phyloP scores from a whole-genome alignment of 2,888 invertebrate genomes.

The Drosophila monieri region DNA sequence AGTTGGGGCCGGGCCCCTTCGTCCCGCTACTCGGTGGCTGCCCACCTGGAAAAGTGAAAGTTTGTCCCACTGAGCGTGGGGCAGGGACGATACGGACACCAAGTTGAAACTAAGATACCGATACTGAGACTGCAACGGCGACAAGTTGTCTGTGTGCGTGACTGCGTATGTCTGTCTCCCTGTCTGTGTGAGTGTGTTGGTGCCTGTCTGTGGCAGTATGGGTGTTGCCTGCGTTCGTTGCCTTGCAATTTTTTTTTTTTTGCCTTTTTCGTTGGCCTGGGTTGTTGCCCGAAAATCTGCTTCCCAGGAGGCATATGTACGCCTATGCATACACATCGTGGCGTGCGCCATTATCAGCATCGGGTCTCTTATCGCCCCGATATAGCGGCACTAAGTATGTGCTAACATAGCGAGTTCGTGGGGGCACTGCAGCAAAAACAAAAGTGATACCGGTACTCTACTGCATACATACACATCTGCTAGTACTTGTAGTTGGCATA shows the following conservation, averaged over 20 bases:
- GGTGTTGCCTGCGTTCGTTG: conserved; percentile 24
- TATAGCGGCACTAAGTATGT: conserved; percentile 15
- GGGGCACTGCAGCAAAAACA: conserved; percentile 13
- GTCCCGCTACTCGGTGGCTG: background rate
- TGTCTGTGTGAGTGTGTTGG: conserved; percentile 12
- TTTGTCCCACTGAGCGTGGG: conserved; percentile 26
- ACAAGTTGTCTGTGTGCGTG: conserved; percentile 25
- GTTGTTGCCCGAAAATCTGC: background rate
- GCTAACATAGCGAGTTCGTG: conserved; percentile 2
- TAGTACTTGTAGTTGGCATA: background rate
- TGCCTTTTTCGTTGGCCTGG: too few relatives aligned
- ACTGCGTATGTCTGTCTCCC: conserved; percentile 25
- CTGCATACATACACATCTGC: background rate
- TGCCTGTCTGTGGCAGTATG: conserved; percentile 15
- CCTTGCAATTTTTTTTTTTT: conserved; percentile 32
- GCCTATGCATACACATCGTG: background rate
- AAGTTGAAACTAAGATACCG: conserved; percentile 2
- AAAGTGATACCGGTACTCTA: conserved; percentile 24
- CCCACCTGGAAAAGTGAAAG: conserved; percentile 62
- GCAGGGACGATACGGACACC: conserved; percentile 6
- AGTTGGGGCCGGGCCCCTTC: conserved; percentile 7
- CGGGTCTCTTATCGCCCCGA: conserved; percentile 24
- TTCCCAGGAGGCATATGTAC: background rate
- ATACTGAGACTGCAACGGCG: conserved; percentile 44
- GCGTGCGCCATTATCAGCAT: conserved; percentile 21